A percentile compares a stretch with the other conserved stretches of the same genome.
Evolutionary conservation across 2,888 invertebrate species (phyloP).

Genomic region (Patella caerulea): DNA sequence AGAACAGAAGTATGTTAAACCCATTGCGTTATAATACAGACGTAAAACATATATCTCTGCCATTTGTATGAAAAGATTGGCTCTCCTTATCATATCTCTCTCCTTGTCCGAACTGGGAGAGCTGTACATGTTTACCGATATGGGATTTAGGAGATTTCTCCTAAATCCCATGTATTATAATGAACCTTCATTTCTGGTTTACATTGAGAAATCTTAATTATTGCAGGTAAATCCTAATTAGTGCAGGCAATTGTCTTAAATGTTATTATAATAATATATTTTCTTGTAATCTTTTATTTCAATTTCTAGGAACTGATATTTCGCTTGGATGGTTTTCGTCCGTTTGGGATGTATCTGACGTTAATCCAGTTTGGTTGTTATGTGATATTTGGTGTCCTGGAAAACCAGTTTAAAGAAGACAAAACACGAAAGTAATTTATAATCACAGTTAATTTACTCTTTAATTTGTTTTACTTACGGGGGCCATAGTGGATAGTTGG

Average conservation of each 20-base stretch:
- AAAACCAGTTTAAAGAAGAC: slow-evolving; percentile 78
- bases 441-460: not conserved
- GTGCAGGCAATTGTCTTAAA: not conserved
- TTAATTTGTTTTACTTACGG: not conserved
- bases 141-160: too few relatives aligned
- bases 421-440: slow-evolving; percentile 72
- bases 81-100: too few relatives aligned
- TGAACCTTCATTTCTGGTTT: too few relatives aligned
- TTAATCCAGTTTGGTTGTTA: slow-evolving; percentile 92
- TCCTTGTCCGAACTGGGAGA: too few relatives aligned
- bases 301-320: slow-evolving; percentile 85
- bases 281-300: slow-evolving; percentile 12
- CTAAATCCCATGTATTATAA: too few relatives aligned
- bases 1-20: too few relatives aligned
- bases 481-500: too few relatives aligned
- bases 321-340: slow-evolving; percentile 88
- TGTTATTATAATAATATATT: not conserved
- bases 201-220: too few relatives aligned
- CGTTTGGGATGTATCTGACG: slow-evolving; percentile 93
- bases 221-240: not conserved
- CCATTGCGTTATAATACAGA: too few relatives aligned
- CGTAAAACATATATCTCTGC: too few relatives aligned
- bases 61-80: too few relatives aligned
- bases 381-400: slow-evolving; percentile 83
- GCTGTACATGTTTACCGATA: too few relatives aligned